A percentile compares a stretch with the other conserved stretches of the same genome.
phyloP scores from a whole-genome alignment of 2,888 invertebrate genomes.

The Hirtodrosophila trivittata region DNA sequence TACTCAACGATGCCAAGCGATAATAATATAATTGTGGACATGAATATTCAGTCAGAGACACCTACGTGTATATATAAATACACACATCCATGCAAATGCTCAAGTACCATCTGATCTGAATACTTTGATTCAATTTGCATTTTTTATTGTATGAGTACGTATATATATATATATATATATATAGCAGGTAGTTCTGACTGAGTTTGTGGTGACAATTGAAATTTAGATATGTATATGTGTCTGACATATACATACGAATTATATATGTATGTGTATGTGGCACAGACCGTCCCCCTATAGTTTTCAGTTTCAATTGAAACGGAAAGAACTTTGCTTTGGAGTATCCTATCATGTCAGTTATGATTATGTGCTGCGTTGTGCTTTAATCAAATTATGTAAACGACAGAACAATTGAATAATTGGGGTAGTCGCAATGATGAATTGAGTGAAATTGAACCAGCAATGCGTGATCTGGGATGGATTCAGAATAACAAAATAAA shows the following conservation, averaged over 20 bases:
- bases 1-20: slow-evolving; percentile 26
- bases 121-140: slow-evolving; percentile 65
- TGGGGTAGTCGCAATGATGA: slow-evolving; percentile 51
- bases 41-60: slow-evolving; percentile 50
- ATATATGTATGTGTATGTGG: slow-evolving; percentile 1
- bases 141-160: slow-evolving; percentile 19
- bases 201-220: slow-evolving; percentile 67
- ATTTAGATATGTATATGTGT: slow-evolving; percentile 52
- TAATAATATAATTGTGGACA: slow-evolving; percentile 61
- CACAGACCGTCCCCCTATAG: slow-evolving; percentile 52
- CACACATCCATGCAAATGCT: slow-evolving; percentile 25
- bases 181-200: slow-evolving; percentile 7
- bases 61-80: slow-evolving; percentile 12
- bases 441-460: slow-evolving; percentile 21
- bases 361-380: slow-evolving; percentile 66
- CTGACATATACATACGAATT: background rate
- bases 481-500: slow-evolving; percentile 10
- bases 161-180: slow-evolving; percentile 10
- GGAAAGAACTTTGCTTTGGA: slow-evolving; percentile 71
- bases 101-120: slow-evolving; percentile 31
- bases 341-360: slow-evolving; percentile 76
- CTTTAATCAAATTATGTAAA: slow-evolving; percentile 71
- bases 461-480: slow-evolving; percentile 22
- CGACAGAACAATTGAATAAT: slow-evolving; percentile 73
- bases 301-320: slow-evolving; percentile 59